Percentiles rank a stretch among this genome's conserved stretches.
These are phyloP conservation scores for Brachycybe producta DNA, from an alignment of 2,888 invertebrate species.

Conservation along the genomic window DNA sequence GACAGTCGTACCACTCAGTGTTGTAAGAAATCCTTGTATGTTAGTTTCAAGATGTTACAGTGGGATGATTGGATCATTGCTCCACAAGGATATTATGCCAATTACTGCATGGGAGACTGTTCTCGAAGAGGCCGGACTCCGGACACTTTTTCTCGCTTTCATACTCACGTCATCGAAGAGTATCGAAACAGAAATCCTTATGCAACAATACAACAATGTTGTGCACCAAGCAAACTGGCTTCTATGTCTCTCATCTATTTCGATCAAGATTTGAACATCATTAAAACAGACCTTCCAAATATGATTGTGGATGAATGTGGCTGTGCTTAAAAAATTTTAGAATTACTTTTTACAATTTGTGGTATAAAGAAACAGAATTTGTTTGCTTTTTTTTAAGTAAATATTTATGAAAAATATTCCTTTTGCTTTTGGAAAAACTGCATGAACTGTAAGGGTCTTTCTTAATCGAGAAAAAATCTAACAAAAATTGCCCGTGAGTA, in stretches of 20 bases:
- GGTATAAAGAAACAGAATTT: background rate
- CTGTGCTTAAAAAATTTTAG: constrained; percentile 58
- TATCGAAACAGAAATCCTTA: constrained; percentile 47
- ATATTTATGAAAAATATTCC: no score
- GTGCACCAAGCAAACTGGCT: constrained; percentile 81
- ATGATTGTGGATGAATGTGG: constrained; percentile 95
- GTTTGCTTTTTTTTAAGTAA: background rate
- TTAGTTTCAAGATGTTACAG: constrained; percentile 76
- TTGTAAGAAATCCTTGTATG: constrained; percentile 79
- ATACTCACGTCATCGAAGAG: constrained; percentile 82
- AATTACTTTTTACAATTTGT: background rate
- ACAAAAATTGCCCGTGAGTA: no score
- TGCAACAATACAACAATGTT: constrained; percentile 71
- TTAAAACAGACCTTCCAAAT: constrained; percentile 84
- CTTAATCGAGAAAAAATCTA: no score
- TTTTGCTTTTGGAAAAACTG: no score
- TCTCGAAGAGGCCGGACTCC: constrained; percentile 59
- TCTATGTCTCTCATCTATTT: constrained; percentile 86
- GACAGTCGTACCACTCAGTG: constrained; percentile 58
- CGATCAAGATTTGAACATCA: constrained; percentile 75
- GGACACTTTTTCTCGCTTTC: constrained; percentile 71
- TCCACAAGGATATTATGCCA: constrained; percentile 71
- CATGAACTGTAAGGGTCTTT: no score
- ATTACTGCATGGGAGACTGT: constrained; percentile 85
- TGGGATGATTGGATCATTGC: constrained; percentile 58